These are phyloP conservation scores for Ophiothrix spiculata DNA, from an alignment of 35 echinoderm and acorn worm species.

Conservation along the genomic window DNA sequence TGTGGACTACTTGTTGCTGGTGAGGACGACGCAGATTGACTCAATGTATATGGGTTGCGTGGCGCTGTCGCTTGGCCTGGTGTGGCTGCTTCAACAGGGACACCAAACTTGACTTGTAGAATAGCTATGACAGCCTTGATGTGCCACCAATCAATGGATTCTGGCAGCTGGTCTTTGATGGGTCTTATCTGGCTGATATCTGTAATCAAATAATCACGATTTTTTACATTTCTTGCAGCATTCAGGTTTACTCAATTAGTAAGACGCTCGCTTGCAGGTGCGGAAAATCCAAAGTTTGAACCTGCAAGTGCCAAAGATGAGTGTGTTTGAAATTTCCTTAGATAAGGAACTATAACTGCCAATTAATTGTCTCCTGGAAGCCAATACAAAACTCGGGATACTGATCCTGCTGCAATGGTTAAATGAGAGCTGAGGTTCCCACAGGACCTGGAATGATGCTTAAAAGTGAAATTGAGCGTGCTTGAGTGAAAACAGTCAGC, in stretches of 20 bases:
- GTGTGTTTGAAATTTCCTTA: too few relatives aligned
- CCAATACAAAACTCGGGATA: too few relatives aligned
- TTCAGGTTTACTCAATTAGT: neutral
- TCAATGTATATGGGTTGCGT: neutral
- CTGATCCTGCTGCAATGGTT: too few relatives aligned
- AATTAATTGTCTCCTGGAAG: too few relatives aligned
- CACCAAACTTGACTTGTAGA: constrained; percentile 77
- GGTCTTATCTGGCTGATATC: neutral
- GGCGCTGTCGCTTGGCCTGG: neutral
- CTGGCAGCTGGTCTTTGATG: constrained; percentile 81
- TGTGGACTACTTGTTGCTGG: too few relatives aligned
- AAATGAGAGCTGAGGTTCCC: too few relatives aligned
- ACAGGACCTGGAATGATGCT: too few relatives aligned
- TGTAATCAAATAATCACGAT: neutral
- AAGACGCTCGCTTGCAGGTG: neutral
- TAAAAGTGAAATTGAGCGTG: too few relatives aligned
- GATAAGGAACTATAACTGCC: too few relatives aligned
- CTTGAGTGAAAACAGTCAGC: too few relatives aligned
- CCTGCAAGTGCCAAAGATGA: too few relatives aligned
- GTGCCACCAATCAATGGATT: constrained; percentile 56
- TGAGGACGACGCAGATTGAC: neutral
- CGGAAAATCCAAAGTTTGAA: neutral
- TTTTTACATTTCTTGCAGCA: neutral
- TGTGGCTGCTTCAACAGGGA: constrained; percentile 10
- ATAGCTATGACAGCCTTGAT: constrained; percentile 80